phyloP scores from a whole-genome alignment of 2,888 invertebrate species.

The Agriopis leucophaearia region DNA sequence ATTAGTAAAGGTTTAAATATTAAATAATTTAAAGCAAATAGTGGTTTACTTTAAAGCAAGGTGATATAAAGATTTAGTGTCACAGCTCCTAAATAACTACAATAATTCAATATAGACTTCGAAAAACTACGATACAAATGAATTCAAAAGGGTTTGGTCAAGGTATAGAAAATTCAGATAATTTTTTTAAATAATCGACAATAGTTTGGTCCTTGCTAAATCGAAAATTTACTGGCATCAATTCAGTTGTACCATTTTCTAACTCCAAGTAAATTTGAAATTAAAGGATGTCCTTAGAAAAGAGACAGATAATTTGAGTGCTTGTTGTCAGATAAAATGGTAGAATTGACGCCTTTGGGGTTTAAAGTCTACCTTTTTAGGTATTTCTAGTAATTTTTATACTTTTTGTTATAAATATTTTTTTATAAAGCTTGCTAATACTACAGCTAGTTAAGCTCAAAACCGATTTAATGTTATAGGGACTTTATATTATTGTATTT shows the following conservation, averaged over 20 bases:
- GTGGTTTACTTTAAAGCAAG: conserved; percentile 68
- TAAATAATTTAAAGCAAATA: conserved; percentile 65
- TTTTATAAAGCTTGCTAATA: conserved; percentile 58
- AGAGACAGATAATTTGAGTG: background rate
- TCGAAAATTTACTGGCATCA: conserved; percentile 56
- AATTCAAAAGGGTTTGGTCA: conserved; percentile 73
- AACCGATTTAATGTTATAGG: conserved; percentile 49
- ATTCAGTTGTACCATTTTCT: conserved; percentile 9
- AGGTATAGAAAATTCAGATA: conserved; percentile 63
- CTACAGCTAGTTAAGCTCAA: conserved; percentile 55
- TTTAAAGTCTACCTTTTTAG: conserved; percentile 54
- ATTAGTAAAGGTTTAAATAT: conserved; percentile 59
- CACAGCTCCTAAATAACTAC: conserved; percentile 66
- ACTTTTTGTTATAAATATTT: conserved; percentile 54
- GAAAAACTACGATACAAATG: conserved; percentile 69
- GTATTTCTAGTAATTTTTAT: conserved; percentile 57
- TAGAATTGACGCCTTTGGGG: conserved; percentile 8
- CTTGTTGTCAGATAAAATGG: background rate
- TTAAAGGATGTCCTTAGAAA: background rate
- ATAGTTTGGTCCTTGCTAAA: conserved; percentile 72
- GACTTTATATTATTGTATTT: conserved; percentile 37
- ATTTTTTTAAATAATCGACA: conserved; percentile 57
- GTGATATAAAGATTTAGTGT: conserved; percentile 66
- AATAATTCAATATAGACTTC: conserved; percentile 68
- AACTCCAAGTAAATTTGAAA: background rate